Evolutionary conservation across 1,140 invertebrate species (phyloP).

Genomic region (Pachypeltis micranthus): DNA sequence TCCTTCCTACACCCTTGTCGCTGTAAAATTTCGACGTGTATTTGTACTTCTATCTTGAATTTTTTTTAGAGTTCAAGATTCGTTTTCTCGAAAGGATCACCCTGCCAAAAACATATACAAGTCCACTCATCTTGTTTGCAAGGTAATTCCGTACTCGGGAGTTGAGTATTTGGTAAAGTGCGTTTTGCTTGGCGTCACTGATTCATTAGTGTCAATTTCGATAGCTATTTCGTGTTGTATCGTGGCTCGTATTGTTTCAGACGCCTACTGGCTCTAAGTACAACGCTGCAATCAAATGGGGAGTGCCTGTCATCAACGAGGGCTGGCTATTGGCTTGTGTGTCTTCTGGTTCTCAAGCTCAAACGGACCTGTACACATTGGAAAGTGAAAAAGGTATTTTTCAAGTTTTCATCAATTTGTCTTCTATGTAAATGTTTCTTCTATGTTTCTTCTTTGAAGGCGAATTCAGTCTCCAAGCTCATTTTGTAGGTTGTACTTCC

Average conservation of each 20-base stretch:
- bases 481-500: too few species aligned
- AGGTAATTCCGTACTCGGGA: slow-evolving; percentile 34
- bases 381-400: slow-evolving; percentile 1
- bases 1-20: too few species aligned
- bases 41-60: too few species aligned
- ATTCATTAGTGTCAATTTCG: too few species aligned
- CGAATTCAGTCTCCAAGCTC: too few species aligned
- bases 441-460: too few species aligned
- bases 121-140: slow-evolving; percentile 67
- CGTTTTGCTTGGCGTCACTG: too few species aligned
- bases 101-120: slow-evolving; percentile 36
- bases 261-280: slow-evolving; percentile 64
- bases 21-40: too few species aligned
- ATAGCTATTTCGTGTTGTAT: too few species aligned
- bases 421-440: too few species aligned
- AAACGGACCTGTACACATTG: neutral
- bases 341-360: neutral
- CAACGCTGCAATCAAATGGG: slow-evolving; percentile 70
- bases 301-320: slow-evolving; percentile 56
- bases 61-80: slow-evolving; percentile 37
- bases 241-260: neutral
- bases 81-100: slow-evolving; percentile 41
- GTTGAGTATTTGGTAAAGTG: too few species aligned
- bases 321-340: slow-evolving; percentile 52
- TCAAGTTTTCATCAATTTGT: too few species aligned